Percentiles rank a stretch among this genome's conserved stretches.
Evolutionary conservation across 35 echinoderm and acorn worm species (phyloP).

Genomic region (Amphiura filiformis): DNA sequence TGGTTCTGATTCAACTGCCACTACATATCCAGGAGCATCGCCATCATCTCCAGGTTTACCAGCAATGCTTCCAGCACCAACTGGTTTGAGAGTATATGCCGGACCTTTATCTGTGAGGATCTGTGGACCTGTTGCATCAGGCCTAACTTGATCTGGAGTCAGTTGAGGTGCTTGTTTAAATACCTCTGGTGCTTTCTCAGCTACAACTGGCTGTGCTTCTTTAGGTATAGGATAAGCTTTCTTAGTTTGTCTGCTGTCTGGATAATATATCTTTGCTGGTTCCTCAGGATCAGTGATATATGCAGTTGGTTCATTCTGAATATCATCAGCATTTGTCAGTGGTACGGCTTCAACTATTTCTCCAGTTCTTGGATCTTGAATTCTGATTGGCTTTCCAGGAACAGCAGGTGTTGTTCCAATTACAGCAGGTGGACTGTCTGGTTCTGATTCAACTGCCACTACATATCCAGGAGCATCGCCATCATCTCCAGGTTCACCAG

Average conservation of each 20-base stretch:
- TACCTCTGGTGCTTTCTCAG: not conserved
- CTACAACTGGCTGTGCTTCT: not conserved
- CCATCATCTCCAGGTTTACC: not conserved
- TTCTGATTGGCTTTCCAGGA: not conserved
- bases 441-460: too few relatives aligned
- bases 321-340: not conserved
- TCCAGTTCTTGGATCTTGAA: not conserved
- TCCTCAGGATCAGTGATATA: not conserved
- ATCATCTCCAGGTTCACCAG: too few relatives aligned
- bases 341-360: not conserved
- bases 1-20: not conserved
- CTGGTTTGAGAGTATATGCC: slow-evolving; percentile 12
- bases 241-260: not conserved
- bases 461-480: too few relatives aligned
- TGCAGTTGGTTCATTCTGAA: not conserved
- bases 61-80: not conserved
- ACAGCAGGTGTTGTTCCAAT: not conserved
- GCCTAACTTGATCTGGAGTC: too few relatives aligned
- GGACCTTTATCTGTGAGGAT: not conserved
- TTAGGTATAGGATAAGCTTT: too few relatives aligned
- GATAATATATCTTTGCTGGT: not conserved
- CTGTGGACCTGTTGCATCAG: not conserved
- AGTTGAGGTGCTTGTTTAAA: too few relatives aligned
- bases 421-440: not conserved
- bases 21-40: not conserved